A percentile compares a stretch with the other conserved stretches of the same genome.
phyloP scores from a whole-genome alignment of 2,888 invertebrate genomes.

The Vesta saturnalis region DNA sequence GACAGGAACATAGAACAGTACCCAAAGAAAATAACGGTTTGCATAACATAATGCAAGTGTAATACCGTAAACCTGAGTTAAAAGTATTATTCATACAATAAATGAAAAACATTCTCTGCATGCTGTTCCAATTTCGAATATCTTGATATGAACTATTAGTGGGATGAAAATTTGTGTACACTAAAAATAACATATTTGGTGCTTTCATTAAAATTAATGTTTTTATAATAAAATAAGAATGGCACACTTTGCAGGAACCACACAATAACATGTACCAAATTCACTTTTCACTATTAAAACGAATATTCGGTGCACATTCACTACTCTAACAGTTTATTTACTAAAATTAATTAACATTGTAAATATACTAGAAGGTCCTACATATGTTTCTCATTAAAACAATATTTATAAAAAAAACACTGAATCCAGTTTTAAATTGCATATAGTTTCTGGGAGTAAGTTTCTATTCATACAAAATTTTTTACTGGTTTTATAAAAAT shows the following conservation, averaged over 20 bases:
- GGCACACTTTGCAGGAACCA: constrained; percentile 36
- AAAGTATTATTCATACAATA: not conserved
- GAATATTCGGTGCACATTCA: constrained; percentile 27
- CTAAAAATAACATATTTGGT: constrained; percentile 22
- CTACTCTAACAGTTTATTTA: constrained; percentile 24
- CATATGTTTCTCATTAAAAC: constrained; percentile 18
- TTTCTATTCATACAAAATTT: not conserved
- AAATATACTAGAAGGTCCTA: constrained; percentile 22
- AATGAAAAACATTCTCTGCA: constrained; percentile 13
- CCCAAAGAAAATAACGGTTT: constrained; percentile 17
- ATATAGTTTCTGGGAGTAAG: not conserved
- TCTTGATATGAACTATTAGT: not conserved
- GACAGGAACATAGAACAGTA: constrained; percentile 21
- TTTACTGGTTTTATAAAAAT: too few species aligned
- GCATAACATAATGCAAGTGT: not conserved
- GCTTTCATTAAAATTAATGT: constrained; percentile 20
- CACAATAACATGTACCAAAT: constrained; percentile 32
- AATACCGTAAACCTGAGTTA: constrained; percentile 17
- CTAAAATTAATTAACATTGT: constrained; percentile 34
- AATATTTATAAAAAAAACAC: constrained; percentile 21
- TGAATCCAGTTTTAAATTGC: not conserved
- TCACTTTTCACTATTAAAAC: constrained; percentile 30
- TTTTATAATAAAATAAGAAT: constrained; percentile 30
- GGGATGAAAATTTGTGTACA: constrained; percentile 16
- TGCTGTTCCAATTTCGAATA: constrained; percentile 14